A percentile compares a stretch with the other conserved stretches of the same genome.
These are phyloP conservation scores for Brachionichthys hirsutus DNA, from an alignment of 2,113 vertebrate species.

Conservation along the genomic window DNA sequence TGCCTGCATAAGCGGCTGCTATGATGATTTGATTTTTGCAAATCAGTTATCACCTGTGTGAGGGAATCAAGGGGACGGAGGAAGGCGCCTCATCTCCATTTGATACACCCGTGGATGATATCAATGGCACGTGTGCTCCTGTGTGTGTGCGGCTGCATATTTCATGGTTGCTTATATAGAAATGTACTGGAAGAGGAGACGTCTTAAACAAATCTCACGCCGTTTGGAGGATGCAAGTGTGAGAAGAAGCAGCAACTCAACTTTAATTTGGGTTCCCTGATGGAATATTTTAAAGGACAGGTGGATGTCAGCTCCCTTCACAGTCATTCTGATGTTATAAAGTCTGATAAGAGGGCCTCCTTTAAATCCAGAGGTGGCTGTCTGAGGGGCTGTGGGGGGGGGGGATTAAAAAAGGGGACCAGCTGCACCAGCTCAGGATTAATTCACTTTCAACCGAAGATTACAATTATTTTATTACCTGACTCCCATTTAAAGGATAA, in stretches of 20 bases:
- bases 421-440: too few relatives aligned
- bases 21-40: conserved; percentile 40
- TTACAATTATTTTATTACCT: background rate
- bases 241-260: conserved; percentile 16
- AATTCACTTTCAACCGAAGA: background rate
- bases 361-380: background rate
- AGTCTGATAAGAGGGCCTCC: conserved; percentile 2
- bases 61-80: background rate
- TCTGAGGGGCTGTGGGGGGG: too few relatives aligned
- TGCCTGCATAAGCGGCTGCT: conserved; percentile 8
- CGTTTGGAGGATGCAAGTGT: conserved; percentile 34
- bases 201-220: conserved; percentile 38
- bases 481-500: background rate
- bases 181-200: conserved; percentile 8
- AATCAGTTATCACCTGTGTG: conserved; percentile 32
- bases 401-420: too few relatives aligned
- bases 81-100: background rate
- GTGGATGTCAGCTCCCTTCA: conserved; percentile 20
- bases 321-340: conserved; percentile 24
- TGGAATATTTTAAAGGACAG: conserved; percentile 7
- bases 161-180: conserved; percentile 30
- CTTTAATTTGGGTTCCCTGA: background rate
- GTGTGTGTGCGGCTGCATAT: conserved; percentile 47
- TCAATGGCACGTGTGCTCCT: background rate
- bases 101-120: conserved; percentile 13